A percentile compares a stretch with the other conserved stretches of the same genome.
Evolutionary conservation across 2,797 vertebrate genomes (phyloP).

Genomic region (Sebastes oblongus): DNA sequence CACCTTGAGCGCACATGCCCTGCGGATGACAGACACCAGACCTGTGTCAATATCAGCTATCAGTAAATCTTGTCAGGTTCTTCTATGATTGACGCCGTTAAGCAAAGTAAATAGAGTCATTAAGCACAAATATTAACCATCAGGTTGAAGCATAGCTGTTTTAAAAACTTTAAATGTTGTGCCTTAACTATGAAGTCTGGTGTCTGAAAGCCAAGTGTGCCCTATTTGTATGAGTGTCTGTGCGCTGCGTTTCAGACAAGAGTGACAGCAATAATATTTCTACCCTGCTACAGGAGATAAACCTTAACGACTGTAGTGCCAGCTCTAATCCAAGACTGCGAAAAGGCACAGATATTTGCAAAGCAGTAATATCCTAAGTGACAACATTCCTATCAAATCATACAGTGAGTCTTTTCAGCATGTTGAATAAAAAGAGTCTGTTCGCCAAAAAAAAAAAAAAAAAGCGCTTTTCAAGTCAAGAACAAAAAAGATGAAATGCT

Average conservation of each 20-base stretch:
- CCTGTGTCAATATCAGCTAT: conserved; percentile 51
- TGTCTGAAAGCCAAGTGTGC: conserved; percentile 58
- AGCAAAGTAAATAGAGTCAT: conserved; percentile 36
- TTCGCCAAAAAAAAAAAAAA: conserved; percentile 19
- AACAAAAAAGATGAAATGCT: conserved; percentile 70
- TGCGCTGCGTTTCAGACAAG: conserved; percentile 50
- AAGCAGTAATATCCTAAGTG: conserved; percentile 78
- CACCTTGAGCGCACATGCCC: conserved; percentile 51
- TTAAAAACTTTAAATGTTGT: conserved; percentile 20
- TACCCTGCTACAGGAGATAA: conserved; percentile 74
- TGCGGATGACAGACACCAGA: conserved; percentile 56
- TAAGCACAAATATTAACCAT: conserved; percentile 43
- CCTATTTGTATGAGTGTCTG: conserved; percentile 39
- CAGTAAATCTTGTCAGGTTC: conserved; percentile 46
- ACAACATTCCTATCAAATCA: conserved; percentile 78
- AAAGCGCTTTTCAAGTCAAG: conserved; percentile 69
- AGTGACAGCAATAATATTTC: conserved; percentile 68
- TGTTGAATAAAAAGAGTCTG: conserved; percentile 58
- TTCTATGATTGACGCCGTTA: conserved; percentile 36
- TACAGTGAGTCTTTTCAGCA: conserved; percentile 70
- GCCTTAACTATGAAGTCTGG: conserved; percentile 52
- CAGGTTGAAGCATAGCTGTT: conserved; percentile 33
- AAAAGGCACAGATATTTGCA: conserved; percentile 82
- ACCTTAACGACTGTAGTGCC: conserved; percentile 76
- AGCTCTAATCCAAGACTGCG: conserved; percentile 74